Evolutionary conservation across 2,113 vertebrate species (phyloP), one percentile per base, ranked within the genome.

Genomic region (Labrus mixtus): DNA sequence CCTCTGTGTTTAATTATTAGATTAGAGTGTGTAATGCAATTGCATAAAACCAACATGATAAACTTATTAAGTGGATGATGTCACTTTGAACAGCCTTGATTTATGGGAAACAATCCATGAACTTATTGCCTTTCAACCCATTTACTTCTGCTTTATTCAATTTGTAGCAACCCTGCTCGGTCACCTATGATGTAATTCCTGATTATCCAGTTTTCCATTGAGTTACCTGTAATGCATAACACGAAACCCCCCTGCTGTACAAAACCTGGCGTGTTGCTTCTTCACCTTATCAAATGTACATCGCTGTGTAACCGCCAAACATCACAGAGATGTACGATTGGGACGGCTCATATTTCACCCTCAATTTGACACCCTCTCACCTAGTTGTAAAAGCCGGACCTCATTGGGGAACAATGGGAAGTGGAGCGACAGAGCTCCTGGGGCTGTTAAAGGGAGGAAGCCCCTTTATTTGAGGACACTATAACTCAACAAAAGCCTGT

Each of bases 401-500:
- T 93, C 88, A 91, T 93, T 88, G 90, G 81, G 46, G 87, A 87
- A 94, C 93, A 94, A 93, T 91, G 72, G 89, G 83, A 85, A 90
- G 83, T 87, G 74, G 81, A 88, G 84, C 65, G 37, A 72, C 86
- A 87, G 84, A 86, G 89, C 85, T 91, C 88, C 90, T 79, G 79
- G 85, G 89, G 89, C 90, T 91, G 89, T 94, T 94, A 91, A 90
- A 87, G 72, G 84, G 87, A 93, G 94, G 93, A 93, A 94, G 90
- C 87, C 69, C 87, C 88, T 94, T 94, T 94, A 94, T 94, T 93
- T 90, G 79, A 87, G 75, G 90, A 91, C 81, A 86, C 91, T 89
- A 90, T 91, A 92, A 92, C 81, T 91, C 84, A 88, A 94, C 93
- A 94, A 93, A 94, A 91, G 91, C 91, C 84, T 89, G 88, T 88